Conservation (phyloP, 2,113 vertebrate species). For the Anhinga rufa region DNA sequence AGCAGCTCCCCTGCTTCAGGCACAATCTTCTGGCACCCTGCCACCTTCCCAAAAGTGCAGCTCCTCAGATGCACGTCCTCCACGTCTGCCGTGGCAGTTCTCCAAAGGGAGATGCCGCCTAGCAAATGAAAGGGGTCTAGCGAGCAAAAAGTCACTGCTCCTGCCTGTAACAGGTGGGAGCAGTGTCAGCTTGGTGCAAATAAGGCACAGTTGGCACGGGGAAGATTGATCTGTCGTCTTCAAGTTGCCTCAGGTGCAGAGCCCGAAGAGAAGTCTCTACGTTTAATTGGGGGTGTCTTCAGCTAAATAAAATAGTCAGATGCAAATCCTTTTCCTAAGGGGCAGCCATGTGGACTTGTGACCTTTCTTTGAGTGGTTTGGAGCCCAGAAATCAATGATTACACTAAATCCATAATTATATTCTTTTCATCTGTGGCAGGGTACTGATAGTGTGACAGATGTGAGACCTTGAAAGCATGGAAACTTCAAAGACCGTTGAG, state of each 20-base stretch:
- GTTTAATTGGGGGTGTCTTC: conserved; percentile 45
- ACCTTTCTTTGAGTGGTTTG: conserved; percentile 60
- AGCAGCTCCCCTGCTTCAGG: conserved; percentile 40
- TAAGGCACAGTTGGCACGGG: background rate
- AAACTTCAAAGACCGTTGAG: conserved; percentile 47
- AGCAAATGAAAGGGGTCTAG: background rate
- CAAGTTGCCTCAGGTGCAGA: conserved; percentile 37
- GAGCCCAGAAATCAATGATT: conserved; percentile 64
- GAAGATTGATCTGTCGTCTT: background rate
- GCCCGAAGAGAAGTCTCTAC: background rate
- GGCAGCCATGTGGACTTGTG: conserved; percentile 27
- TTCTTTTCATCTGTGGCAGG: conserved; percentile 53
- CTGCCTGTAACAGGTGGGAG: background rate
- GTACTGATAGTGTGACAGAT: conserved; percentile 28
- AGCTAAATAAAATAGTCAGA: conserved; percentile 11
- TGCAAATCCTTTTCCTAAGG: conserved; percentile 58
- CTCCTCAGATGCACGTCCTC: conserved; percentile 4
- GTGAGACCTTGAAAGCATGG: conserved; percentile 52
- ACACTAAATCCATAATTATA: conserved; percentile 65
- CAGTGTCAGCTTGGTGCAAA: background rate
- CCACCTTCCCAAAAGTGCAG: conserved; percentile 18
- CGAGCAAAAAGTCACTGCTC: background rate
- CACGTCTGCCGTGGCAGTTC: background rate
- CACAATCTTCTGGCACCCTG: conserved; percentile 22
- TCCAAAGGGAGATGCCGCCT: background rate